Conservation (phyloP, 2,888 invertebrate species). For the Cephonodes hylas region DNA sequence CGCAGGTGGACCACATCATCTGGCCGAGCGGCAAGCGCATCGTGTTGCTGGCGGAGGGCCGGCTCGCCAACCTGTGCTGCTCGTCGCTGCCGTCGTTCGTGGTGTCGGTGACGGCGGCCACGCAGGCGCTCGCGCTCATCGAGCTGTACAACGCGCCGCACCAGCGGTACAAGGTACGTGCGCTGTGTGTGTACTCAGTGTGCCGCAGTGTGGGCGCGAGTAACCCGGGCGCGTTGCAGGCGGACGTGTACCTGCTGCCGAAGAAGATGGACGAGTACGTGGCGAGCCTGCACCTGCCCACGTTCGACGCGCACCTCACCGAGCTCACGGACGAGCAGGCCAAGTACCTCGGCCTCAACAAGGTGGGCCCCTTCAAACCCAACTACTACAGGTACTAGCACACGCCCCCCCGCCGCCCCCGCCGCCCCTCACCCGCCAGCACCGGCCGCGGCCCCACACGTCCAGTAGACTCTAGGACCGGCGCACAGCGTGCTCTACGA, state of each 20-base stretch:
- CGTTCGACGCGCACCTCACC: constrained; percentile 98
- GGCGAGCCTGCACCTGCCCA: constrained; percentile 96
- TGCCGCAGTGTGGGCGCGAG: too few species aligned
- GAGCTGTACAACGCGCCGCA: constrained; percentile 98
- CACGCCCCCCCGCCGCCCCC: neutral
- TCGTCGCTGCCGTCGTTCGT: constrained; percentile 98
- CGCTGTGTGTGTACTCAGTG: too few species aligned
- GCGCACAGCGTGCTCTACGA: too few species aligned
- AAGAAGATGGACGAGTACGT: constrained; percentile 99
- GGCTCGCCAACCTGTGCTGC: constrained; percentile 97
- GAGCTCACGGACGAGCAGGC: constrained; percentile 98
- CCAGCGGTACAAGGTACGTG: constrained; percentile 91
- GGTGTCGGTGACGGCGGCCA: constrained; percentile 98
- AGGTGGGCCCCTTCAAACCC: constrained; percentile 99
- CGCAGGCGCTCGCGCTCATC: constrained; percentile 97
- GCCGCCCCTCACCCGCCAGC: neutral
- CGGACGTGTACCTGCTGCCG: constrained; percentile 97
- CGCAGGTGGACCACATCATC: constrained; percentile 96
- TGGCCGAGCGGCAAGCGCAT: constrained; percentile 99
- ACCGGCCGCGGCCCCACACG: neutral
- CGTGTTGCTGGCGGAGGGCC: constrained; percentile 95
- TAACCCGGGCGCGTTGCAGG: too few species aligned
- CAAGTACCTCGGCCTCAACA: constrained; percentile 97
- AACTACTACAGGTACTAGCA: constrained; percentile 95
- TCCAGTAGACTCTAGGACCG: too few species aligned